Evolutionary conservation across 2,888 invertebrate species (phyloP).

Genomic region (Rhabditophanes sp.): DNA sequence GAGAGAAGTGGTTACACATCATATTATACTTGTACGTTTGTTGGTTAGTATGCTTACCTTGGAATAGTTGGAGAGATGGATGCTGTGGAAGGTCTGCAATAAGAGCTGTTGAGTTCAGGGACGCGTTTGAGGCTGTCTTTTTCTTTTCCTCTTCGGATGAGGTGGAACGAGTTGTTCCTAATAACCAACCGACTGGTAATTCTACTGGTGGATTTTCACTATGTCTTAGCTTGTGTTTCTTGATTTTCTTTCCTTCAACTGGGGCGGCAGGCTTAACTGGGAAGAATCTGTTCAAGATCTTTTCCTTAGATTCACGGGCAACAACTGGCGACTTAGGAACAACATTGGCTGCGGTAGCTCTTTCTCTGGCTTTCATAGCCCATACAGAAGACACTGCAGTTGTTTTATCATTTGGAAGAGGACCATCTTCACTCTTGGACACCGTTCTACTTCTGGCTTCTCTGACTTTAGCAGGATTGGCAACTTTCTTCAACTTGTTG

Average conservation of each 20-base stretch:
- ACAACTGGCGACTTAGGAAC: conserved; percentile 40
- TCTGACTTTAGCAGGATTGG: background rate
- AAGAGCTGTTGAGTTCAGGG: background rate
- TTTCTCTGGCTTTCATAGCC: conserved; percentile 40
- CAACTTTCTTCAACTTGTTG: conserved; percentile 16
- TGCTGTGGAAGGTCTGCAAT: too few relatives aligned
- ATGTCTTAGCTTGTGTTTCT: conserved; percentile 40
- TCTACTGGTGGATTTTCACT: conserved; percentile 54
- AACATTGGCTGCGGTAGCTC: conserved; percentile 24
- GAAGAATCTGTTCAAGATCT: conserved; percentile 62
- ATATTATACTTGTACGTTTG: too few relatives aligned
- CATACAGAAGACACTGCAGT: conserved; percentile 24
- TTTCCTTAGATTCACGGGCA: conserved; percentile 33
- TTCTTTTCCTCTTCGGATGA: too few relatives aligned
- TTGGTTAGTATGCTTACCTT: too few relatives aligned
- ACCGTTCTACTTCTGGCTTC: conserved; percentile 6
- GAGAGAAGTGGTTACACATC: too few relatives aligned
- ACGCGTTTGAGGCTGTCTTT: background rate
- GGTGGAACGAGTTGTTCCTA: conserved; percentile 52
- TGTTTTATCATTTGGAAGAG: conserved; percentile 12
- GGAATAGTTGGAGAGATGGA: too few relatives aligned
- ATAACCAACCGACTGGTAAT: conserved; percentile 90
- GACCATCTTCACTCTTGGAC: conserved; percentile 8
- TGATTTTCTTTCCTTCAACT: conserved; percentile 57
- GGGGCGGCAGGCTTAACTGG: conserved; percentile 63